Percentiles rank a stretch among this genome's conserved stretches.
Conservation (phyloP, 2,888 invertebrate genomes). For the Drosophila lutescens region DNA sequence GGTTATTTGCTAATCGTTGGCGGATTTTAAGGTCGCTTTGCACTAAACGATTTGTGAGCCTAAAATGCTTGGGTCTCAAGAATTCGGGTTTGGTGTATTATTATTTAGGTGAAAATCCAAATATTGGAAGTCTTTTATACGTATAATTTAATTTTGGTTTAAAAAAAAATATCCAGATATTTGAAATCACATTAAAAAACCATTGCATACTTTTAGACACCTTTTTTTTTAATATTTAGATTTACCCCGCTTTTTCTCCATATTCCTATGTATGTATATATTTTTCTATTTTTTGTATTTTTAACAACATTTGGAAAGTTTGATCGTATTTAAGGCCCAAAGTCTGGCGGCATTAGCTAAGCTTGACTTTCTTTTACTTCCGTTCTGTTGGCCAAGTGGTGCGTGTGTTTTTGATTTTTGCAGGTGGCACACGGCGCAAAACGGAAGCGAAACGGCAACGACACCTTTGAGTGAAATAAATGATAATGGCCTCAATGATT, state of each 20-base stretch:
- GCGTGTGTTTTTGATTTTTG: slow-evolving; percentile 71
- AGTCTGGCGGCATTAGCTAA: slow-evolving; percentile 50
- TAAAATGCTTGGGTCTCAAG: no score
- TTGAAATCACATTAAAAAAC: no score
- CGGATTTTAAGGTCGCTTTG: slow-evolving; percentile 20
- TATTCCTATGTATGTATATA: not conserved
- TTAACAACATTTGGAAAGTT: not conserved
- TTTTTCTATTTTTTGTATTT: not conserved
- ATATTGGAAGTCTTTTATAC: no score
- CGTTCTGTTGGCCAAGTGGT: slow-evolving; percentile 44
- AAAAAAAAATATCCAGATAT: no score
- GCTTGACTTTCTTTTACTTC: slow-evolving; percentile 23
- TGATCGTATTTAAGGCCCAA: slow-evolving; percentile 15
- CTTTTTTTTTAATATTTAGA: no score
- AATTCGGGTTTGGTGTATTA: no score
- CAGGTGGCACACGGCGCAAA: slow-evolving; percentile 48
- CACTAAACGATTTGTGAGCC: slow-evolving; percentile 4
- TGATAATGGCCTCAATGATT: slow-evolving; percentile 81
- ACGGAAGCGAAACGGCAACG: slow-evolving; percentile 47
- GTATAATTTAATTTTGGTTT: no score
- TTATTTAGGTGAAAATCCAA: no score
- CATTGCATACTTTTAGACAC: no score
- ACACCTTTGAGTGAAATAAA: slow-evolving; percentile 74
- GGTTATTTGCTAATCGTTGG: slow-evolving; percentile 45
- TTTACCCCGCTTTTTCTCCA: not conserved